Percentiles rank a stretch among this genome's conserved stretches.
phyloP scores from a whole-genome alignment of 2,888 invertebrate species.

The Didymodactylos carnosus region DNA sequence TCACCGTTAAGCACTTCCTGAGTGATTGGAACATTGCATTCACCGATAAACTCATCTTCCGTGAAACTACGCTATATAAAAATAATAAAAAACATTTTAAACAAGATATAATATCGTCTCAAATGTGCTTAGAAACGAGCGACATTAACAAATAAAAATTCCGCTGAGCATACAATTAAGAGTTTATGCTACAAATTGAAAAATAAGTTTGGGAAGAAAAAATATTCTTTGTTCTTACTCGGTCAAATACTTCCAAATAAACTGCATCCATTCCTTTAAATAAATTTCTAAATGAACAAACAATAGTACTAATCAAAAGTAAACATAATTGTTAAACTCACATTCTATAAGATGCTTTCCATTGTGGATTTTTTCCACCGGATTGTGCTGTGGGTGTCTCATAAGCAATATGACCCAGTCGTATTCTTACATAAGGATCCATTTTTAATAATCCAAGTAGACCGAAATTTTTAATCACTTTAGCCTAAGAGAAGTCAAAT shows the following conservation, averaged over 20 bases:
- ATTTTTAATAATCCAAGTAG: slow-evolving; percentile 56
- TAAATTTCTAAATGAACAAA: slow-evolving; percentile 44
- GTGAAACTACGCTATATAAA: slow-evolving; percentile 57
- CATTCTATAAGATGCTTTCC: slow-evolving; percentile 87
- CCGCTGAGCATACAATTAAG: no score
- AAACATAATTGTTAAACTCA: slow-evolving; percentile 38
- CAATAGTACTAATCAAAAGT: neutral
- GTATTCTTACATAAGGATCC: slow-evolving; percentile 80
- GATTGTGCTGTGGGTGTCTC: slow-evolving; percentile 84
- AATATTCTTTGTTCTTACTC: slow-evolving; percentile 34
- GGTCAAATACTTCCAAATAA: slow-evolving; percentile 82
- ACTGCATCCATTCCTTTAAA: slow-evolving; percentile 70
- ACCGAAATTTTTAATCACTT: slow-evolving; percentile 78
- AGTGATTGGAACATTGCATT: slow-evolving; percentile 72
- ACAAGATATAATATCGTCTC: neutral
- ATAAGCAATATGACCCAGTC: slow-evolving; percentile 77
- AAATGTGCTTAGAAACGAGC: no score
- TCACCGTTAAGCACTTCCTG: slow-evolving; percentile 58
- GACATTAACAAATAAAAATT: no score
- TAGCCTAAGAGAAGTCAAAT: slow-evolving; percentile 53
- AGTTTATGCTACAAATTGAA: no score
- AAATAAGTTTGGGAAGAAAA: neutral
- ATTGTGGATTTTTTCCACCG: slow-evolving; percentile 77
- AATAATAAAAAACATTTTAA: neutral
- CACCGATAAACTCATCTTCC: slow-evolving; percentile 81